Base-by-base conservation (phyloP, 2,888 invertebrate genomes). In the Carterocephalus palaemon region DNA sequence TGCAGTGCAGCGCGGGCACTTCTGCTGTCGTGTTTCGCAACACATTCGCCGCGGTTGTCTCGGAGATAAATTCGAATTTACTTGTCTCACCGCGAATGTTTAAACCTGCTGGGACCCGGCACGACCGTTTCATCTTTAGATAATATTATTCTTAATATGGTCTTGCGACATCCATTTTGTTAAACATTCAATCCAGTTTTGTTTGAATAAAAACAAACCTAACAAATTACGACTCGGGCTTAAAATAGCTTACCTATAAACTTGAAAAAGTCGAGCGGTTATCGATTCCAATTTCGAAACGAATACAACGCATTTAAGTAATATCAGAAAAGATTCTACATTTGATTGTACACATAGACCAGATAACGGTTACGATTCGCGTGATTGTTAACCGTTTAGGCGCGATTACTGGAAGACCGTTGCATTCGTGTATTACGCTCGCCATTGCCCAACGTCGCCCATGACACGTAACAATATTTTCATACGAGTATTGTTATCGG, bases 1-100 rank as follows among this genome's bases (percentile, higher is more conserved):
- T 63, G 55, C 58, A 58, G 57, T 60, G 62, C 67, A 62, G 36
- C 54, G 48, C 49, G 52, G 59, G 49, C 57, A 57, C 62, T 59
- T 63, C 61, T 56, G 55, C 53, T 51, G 51, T 57, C 55, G 53
- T 47, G 51, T 59, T 58, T 62, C 53, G 51, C 52, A 50, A 50
- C 46, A 51, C 49, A 52, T 48, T 45, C 37, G 20, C 33, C 39
- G 39, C 24, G 33, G 38, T 33, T 38, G 38, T 46, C 46, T 38
- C 33, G 13, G 26, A 26, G 45, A 39, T 33, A 28, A 39, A 46
- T 39, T 39, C 33, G 39, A 39, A 46, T 24, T 32, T 19, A 37
- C 23, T 32, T 29, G 38, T 45, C 24, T 31, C 24, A 22, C 37
- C 24, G 38, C 38, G 26, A 45, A 45, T 45, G 13, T 31, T 32